phyloP scores from a whole-genome alignment of 2,113 vertebrate species.

The Pseudolaguvia tuberculata region DNA sequence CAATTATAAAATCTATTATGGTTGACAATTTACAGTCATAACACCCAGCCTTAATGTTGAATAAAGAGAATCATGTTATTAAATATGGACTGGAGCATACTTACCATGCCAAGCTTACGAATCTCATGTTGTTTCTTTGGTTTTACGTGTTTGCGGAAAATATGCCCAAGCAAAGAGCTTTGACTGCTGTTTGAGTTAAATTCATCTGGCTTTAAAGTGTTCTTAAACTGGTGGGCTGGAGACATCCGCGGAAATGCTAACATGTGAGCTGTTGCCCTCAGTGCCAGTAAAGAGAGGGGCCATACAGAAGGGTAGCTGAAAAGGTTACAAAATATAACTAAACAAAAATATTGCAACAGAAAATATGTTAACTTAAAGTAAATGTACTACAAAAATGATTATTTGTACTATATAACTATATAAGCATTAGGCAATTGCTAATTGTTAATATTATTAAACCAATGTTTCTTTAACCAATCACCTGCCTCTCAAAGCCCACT shows the following conservation, averaged over 20 bases:
- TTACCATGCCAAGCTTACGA: conserved; percentile 74
- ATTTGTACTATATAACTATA: no score
- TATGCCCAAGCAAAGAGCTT: conserved; percentile 76
- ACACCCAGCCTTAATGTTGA: no score
- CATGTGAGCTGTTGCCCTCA: conserved; percentile 70
- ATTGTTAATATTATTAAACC: no score
- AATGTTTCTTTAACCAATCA: no score
- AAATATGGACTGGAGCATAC: background rate
- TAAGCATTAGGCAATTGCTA: no score
- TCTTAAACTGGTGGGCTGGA: background rate
- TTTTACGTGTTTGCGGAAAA: conserved; percentile 85
- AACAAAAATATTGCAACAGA: background rate
- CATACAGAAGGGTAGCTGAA: conserved; percentile 76
- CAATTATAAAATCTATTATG: no score
- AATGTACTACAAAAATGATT: background rate
- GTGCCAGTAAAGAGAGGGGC: conserved; percentile 84
- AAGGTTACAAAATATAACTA: background rate
- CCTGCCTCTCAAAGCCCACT: no score
- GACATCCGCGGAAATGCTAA: conserved; percentile 72
- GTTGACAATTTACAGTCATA: no score
- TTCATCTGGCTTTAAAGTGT: conserved; percentile 60
- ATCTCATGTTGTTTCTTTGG: conserved; percentile 96
- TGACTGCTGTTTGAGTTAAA: conserved; percentile 78
- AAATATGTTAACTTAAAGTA: background rate
- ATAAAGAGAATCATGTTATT: background rate